Conservation (phyloP, 2,888 invertebrate genomes). For the Pyrrhosoma nymphula region DNA sequence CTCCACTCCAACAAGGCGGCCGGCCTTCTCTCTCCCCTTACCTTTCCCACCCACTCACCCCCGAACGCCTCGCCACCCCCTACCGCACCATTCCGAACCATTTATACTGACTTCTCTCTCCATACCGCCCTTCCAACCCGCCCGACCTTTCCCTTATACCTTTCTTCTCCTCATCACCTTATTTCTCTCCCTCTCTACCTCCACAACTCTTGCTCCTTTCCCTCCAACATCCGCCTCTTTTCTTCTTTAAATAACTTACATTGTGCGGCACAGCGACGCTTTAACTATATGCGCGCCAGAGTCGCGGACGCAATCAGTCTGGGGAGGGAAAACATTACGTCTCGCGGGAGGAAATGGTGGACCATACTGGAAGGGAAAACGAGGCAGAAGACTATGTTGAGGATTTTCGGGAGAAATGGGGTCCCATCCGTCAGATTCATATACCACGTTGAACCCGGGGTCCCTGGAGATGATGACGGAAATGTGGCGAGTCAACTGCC, state of each 20-base stretch:
- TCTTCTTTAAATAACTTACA: slow-evolving; percentile 16
- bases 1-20: not conserved
- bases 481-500: too few species aligned
- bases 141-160: slow-evolving; percentile 21
- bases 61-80: not conserved
- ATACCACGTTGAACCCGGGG: too few species aligned
- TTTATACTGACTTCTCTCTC: slow-evolving; percentile 11
- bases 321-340: not conserved
- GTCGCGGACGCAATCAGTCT: not conserved
- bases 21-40: not conserved
- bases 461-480: too few species aligned
- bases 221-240: slow-evolving; percentile 22
- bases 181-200: not conserved
- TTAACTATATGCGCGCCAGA: not conserved
- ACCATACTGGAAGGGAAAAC: not conserved
- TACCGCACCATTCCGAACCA: not conserved
- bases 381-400: not conserved
- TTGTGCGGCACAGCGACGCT: not conserved
- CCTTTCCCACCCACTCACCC: not conserved
- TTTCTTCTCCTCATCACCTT: slow-evolving; percentile 10
- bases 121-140: not conserved
- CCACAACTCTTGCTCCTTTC: not conserved
- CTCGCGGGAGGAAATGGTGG: not conserved
- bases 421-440: not conserved
- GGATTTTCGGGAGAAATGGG: not conserved